Evolutionary conservation across 2,113 vertebrate genomes (phyloP).

Genomic region (Hassar affinis): DNA sequence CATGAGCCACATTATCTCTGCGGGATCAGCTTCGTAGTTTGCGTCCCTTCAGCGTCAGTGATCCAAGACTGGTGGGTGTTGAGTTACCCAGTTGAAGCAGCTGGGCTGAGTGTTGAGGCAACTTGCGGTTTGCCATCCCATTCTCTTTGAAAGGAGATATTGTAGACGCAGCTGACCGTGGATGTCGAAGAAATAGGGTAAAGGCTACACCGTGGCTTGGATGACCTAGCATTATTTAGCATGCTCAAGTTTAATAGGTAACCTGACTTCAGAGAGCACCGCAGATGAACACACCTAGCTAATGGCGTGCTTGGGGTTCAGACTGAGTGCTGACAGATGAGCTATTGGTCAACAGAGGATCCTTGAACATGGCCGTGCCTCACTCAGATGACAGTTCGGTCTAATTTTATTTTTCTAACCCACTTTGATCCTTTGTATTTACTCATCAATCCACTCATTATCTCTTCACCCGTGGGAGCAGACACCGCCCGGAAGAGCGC

Average conservation of each 20-base stretch:
- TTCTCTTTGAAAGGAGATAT: constrained; percentile 47
- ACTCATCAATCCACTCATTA: background rate
- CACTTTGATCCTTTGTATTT: constrained; percentile 4
- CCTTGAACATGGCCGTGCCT: background rate
- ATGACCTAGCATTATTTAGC: constrained; percentile 14
- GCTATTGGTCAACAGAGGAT: constrained; percentile 43
- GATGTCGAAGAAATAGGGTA: constrained; percentile 27
- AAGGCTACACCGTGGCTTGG: background rate
- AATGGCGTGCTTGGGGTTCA: constrained; percentile 31
- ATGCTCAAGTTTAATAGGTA: constrained; percentile 23
- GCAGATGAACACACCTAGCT: constrained; percentile 23
- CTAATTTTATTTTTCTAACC: constrained; percentile 15
- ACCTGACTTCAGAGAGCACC: background rate
- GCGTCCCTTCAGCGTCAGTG: constrained; percentile 26
- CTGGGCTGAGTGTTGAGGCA: constrained; percentile 35
- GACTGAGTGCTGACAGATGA: constrained; percentile 35
- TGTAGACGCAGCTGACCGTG: constrained; percentile 12
- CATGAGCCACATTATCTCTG: background rate
- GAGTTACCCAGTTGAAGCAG: constrained; percentile 41
- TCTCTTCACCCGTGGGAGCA: constrained; percentile 52
- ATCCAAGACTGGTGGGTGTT: constrained; percentile 35
- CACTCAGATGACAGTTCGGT: constrained; percentile 19
- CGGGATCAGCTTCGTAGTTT: constrained; percentile 30
- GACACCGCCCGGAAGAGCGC: constrained; percentile 60
- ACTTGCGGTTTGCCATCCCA: constrained; percentile 21